phyloP scores from a whole-genome alignment of 2,888 invertebrate genomes.

The Drosophila austrosaltans region DNA sequence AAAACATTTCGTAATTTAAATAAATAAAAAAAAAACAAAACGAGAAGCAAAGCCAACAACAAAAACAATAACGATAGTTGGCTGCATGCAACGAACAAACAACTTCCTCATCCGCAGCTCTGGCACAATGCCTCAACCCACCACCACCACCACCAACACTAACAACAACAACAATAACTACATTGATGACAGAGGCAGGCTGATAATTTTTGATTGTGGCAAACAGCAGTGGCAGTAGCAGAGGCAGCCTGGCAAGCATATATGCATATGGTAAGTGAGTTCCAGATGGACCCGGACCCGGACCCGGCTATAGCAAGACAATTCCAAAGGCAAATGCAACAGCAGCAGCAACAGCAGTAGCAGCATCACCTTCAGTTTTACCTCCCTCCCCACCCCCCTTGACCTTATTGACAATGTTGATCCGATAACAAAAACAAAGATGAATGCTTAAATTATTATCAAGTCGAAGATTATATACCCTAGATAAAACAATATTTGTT shows the following conservation, averaged over 20 bases:
- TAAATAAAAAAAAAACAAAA: constrained; percentile 51
- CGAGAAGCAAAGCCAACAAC: constrained; percentile 58
- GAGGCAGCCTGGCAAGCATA: not conserved
- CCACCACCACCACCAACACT: constrained; percentile 32
- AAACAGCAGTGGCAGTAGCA: not conserved
- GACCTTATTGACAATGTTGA: constrained; percentile 46
- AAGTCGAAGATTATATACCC: constrained; percentile 38
- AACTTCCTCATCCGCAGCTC: constrained; percentile 69
- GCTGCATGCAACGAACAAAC: constrained; percentile 53
- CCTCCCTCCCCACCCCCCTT: constrained; percentile 18
- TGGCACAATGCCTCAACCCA: constrained; percentile 16
- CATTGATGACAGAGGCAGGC: constrained; percentile 41
- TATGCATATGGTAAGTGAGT: constrained; percentile 57
- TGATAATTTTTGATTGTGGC: constrained; percentile 67
- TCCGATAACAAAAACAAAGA: constrained; percentile 12
- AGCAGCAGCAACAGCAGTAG: constrained; percentile 2
- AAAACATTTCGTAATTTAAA: constrained; percentile 78
- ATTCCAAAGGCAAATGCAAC: constrained; percentile 26
- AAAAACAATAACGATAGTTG: constrained; percentile 63
- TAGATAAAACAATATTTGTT: too few species aligned
- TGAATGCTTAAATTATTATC: not conserved
- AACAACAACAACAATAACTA: constrained; percentile 49
- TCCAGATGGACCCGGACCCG: constrained; percentile 28
- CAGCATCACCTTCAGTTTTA: constrained; percentile 1
- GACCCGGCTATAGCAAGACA: constrained; percentile 34